Evolutionary conservation across 2,888 invertebrate genomes (phyloP), one percentile per base, ranked within the genome.

Genomic region (Rosalia funebris): DNA sequence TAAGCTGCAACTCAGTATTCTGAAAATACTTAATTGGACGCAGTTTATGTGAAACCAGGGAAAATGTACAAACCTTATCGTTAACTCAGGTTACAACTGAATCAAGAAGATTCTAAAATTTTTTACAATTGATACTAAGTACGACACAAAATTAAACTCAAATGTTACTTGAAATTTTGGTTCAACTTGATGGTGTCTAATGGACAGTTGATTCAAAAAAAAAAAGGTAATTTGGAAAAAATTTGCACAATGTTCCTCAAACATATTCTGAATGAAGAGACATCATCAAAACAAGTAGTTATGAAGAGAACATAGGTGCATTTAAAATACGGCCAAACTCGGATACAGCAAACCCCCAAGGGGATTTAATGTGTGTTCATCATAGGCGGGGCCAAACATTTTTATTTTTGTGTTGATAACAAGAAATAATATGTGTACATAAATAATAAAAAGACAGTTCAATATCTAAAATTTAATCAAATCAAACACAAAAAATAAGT

Each of bases 81-180:
- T n/a, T n/a, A 71, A 71, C 70, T 68, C 69, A 68, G 70, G 70
- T 70, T 68, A 68, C 69, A 70, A 69, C 50, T 44, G 46, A 45
- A 63, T 31, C 39, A 46, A 48, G 25, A 34, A 42, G 34, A 50
- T 9, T 41, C 17, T 52, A 47, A 32, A 25, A 46, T 37, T 19
- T 36, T 50, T 37, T 39, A n/a, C 39, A 50, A 39, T 31, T 39
- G 50, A n/a, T 17, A 36, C 47, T 48, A 59, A 48, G n/a, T n/a
- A n/a, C n/a, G n/a, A n/a, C n/a, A n/a, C n/a, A n/a, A n/a, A 32
- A 62, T 44, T 58, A 57, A 39, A 46, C 36, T 12, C 10, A 53
- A 32, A 39, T n/a, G n/a, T 25, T 50, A 44, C 16, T 10, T 16
- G 25, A 44, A 48, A 36, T 41, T 57, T 42, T 36, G 16, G 48